Conservation (phyloP, 2,113 vertebrate genomes). For the Coryphaenoides rupestris region DNA sequence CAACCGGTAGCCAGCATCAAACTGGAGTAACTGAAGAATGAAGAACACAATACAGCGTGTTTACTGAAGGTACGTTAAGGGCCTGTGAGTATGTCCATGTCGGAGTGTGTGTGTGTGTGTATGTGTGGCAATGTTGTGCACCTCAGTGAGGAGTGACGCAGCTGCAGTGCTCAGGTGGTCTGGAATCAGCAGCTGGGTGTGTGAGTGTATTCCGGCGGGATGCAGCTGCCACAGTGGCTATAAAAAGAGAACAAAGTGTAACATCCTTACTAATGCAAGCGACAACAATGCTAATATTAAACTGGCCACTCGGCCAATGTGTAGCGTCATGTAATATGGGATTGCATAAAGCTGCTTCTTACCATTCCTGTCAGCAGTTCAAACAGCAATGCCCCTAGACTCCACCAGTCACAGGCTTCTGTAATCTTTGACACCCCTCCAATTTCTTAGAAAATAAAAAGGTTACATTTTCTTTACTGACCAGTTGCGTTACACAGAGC, state of each 20-base stretch:
- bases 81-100: neutral
- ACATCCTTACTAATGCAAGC: neutral
- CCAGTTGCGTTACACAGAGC: neutral
- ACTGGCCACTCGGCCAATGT: neutral
- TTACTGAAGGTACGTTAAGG: neutral
- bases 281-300: neutral
- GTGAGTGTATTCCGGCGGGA: conserved; percentile 86
- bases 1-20: conserved; percentile 81
- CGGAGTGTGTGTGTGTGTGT: no score
- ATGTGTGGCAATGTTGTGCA: no score
- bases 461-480: conserved; percentile 1
- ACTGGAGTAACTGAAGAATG: conserved; percentile 82
- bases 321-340: no score
- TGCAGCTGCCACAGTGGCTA: conserved; percentile 89
- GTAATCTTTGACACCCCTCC: conserved; percentile 83
- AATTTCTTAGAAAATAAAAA: conserved; percentile 77
- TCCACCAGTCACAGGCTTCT: conserved; percentile 97
- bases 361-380: conserved; percentile 92
- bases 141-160: conserved; percentile 86
- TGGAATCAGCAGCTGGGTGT: conserved; percentile 87
- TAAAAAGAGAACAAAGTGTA: conserved; percentile 18
- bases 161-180: conserved; percentile 84
- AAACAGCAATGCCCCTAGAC: conserved; percentile 88
- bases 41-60: neutral
- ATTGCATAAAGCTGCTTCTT: conserved; percentile 37